phyloP scores from a whole-genome alignment of 2,113 vertebrate species.

The Grantiella picta region DNA sequence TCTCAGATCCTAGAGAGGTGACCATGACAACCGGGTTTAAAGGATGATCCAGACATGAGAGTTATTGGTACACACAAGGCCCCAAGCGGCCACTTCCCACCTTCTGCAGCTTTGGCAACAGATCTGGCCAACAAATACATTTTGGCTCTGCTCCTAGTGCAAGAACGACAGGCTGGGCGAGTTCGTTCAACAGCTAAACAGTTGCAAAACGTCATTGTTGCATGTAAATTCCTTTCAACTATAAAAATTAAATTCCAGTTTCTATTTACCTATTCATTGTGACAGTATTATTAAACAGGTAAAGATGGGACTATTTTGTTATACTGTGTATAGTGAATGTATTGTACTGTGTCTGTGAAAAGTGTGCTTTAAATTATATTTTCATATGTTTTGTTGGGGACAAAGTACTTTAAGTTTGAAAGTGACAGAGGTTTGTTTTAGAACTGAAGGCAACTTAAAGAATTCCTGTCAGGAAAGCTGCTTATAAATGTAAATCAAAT shows the following conservation, averaged over 20 bases:
- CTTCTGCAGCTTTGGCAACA: constrained; percentile 55
- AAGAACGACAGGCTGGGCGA: constrained; percentile 69
- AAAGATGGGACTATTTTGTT: constrained; percentile 90
- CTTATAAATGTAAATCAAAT: constrained; percentile 93
- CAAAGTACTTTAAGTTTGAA: constrained; percentile 84
- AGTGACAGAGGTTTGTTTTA: constrained; percentile 86
- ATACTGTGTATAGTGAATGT: constrained; percentile 97
- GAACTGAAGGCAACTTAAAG: constrained; percentile 82
- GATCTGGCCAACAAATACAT: constrained; percentile 23
- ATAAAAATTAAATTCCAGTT: constrained; percentile 75
- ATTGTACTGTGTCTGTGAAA: constrained; percentile 93
- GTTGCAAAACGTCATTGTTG: constrained; percentile 79
- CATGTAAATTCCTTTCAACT: constrained; percentile 79
- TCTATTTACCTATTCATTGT: constrained; percentile 82
- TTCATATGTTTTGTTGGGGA: constrained; percentile 91
- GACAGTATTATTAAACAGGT: constrained; percentile 92
- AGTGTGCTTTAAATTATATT: constrained; percentile 99
- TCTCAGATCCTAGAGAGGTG: not conserved
- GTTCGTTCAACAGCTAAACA: constrained; percentile 75
- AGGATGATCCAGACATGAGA: constrained; percentile 66
- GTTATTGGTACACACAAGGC: constrained; percentile 10
- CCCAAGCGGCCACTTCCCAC: constrained; percentile 51
- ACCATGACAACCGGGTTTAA: not conserved
- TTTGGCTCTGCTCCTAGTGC: constrained; percentile 72
- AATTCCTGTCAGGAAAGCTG: constrained; percentile 90